Conservation (phyloP, 2,797 vertebrate genomes). For the Ispidina picta region DNA sequence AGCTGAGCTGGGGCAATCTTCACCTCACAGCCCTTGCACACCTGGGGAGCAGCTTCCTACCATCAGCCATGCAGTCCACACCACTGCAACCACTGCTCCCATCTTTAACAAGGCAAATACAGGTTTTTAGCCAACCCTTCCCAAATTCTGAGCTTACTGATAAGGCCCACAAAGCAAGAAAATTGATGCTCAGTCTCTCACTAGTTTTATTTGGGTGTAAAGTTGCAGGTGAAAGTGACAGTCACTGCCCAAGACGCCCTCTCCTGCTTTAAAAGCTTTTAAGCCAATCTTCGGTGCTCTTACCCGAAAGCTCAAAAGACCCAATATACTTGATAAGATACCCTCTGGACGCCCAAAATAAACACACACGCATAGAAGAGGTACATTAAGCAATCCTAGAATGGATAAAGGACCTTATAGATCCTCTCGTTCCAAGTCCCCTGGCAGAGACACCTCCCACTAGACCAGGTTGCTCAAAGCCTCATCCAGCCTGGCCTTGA, state of each 20-base stretch:
- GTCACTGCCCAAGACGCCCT: not conserved
- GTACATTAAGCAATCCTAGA: accelerated
- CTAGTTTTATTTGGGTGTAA: not conserved
- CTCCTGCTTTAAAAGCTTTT: not conserved
- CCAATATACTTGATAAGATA: not conserved
- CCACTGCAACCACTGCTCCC: accelerated
- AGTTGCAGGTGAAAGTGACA: accelerated
- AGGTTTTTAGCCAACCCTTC: not conserved
- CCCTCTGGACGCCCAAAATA: not conserved
- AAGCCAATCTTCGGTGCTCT: not conserved
- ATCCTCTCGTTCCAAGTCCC: not conserved
- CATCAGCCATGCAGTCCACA: not conserved
- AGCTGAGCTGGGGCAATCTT: accelerated
- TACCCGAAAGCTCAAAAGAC: not conserved
- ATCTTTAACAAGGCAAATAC: not conserved
- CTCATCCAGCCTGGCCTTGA: not conserved
- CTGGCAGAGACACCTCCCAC: not conserved
- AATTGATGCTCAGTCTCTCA: accelerated
- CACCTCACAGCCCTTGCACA: not conserved
- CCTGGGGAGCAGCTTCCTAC: not conserved
- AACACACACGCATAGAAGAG: accelerated
- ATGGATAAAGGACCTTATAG: too few species aligned
- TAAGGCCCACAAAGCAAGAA: accelerated
- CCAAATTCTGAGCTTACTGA: not conserved
- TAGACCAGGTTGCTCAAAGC: not conserved